Percentiles rank a stretch among this genome's conserved stretches.
phyloP scores from a whole-genome alignment of 2,888 invertebrate species.

The Carpatolechia fugitivella region DNA sequence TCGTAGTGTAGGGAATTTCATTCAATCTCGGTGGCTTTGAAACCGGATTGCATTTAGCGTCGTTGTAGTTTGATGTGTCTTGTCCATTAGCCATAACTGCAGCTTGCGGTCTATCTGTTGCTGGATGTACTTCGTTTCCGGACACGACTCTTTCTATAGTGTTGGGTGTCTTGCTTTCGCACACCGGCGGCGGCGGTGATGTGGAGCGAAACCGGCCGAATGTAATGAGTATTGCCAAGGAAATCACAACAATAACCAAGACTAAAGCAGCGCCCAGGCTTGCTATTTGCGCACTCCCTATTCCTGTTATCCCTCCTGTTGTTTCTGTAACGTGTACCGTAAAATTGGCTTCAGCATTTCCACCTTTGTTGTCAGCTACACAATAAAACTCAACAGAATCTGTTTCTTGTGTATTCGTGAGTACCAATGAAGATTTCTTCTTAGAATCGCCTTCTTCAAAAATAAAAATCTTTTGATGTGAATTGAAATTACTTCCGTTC shows the following conservation, averaged over 20 bases:
- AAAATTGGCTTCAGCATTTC: constrained; percentile 92
- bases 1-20: constrained; percentile 84
- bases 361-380: constrained; percentile 93
- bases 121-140: constrained; percentile 72
- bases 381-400: constrained; percentile 93
- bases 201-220: constrained; percentile 86
- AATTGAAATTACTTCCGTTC: constrained; percentile 88
- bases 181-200: constrained; percentile 64
- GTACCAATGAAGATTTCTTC: constrained; percentile 86
- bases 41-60: constrained; percentile 81
- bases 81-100: constrained; percentile 79
- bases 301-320: constrained; percentile 88
- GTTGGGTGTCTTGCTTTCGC: constrained; percentile 87
- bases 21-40: constrained; percentile 85
- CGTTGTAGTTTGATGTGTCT: constrained; percentile 58
- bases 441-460: constrained; percentile 87
- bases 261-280: constrained; percentile 91
- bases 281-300: constrained; percentile 91
- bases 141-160: constrained; percentile 86
- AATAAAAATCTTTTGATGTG: constrained; percentile 87
- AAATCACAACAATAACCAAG: constrained; percentile 86
- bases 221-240: constrained; percentile 84
- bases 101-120: constrained; percentile 75
- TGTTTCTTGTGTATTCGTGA: constrained; percentile 90
- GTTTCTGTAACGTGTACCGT: constrained; percentile 89